Base-by-base conservation (phyloP, 2,888 invertebrate species). In the Steinernema hermaphroditum region DNA sequence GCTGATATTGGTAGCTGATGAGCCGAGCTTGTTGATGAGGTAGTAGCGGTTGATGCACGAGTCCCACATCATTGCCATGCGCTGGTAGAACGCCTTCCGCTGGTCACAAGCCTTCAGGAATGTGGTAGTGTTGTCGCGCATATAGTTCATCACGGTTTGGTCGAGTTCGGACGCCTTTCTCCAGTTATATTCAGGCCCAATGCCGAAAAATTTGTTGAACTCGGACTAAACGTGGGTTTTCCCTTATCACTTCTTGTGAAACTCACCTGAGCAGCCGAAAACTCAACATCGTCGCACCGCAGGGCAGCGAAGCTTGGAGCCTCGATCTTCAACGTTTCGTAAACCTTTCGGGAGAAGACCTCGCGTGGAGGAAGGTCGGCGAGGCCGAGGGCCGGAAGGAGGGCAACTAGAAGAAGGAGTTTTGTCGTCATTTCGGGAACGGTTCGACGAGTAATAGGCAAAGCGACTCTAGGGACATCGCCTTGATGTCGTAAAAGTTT, bases 401-500 rank as follows among this genome's bases (percentile, higher is more conserved):
- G n/a, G 1, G 32, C 32, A 9, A 34, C 29, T 8, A 62, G 34
- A 29, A 62, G 54, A 16, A 27, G 12, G 32, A 34, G 6, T 62
- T 32, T 62, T 24, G 62, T 8, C 62, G 62, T 32, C 62, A 62
- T 62, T 1, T 16, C 19, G 62, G 6, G 2, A 2, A 2, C 29
- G 62, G 19, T 16, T 29, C 1, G 62, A 1, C 32, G 62, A n/a
- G 29, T 4, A 27, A 32, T 34, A 32, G 32, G 4, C 14, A 16
- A 6, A 46, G 4, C 46, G 46, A 16, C 46, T 16, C 16, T 4
- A n/a, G 22, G n/a, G 46, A 19, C 46, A 19, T 46, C 22, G 22
- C 46, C 16, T 46, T 46, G 22, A 46, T 19, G 62, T 62, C 32
- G 54, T 54, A 54, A 54, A 22, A 27, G 22, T 54, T 54, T 54